phyloP scores from a whole-genome alignment of 2,888 invertebrate species.

The Athetis lepigone region DNA sequence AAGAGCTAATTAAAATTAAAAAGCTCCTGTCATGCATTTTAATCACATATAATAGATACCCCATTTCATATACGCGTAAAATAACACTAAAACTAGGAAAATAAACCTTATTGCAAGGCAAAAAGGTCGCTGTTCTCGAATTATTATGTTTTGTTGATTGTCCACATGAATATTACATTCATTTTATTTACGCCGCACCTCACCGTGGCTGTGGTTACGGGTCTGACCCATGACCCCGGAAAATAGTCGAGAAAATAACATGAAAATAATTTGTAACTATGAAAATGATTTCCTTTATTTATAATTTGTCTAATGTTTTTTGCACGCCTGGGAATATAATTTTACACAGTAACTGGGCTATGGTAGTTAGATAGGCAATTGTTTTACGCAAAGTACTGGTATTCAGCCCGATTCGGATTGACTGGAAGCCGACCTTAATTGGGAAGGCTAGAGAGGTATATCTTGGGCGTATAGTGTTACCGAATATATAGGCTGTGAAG shows the following conservation, averaged over 20 bases:
- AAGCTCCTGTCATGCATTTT: neutral
- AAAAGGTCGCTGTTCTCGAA: neutral
- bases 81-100: neutral
- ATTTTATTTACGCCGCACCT: slow-evolving; percentile 7
- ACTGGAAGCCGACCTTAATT: too few species aligned
- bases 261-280: slow-evolving; percentile 12
- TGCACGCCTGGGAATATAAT: too few species aligned
- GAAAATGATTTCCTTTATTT: too few species aligned
- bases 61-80: neutral
- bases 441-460: too few species aligned
- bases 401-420: too few species aligned
- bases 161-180: slow-evolving; percentile 1
- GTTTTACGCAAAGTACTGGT: too few species aligned
- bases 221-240: slow-evolving; percentile 35
- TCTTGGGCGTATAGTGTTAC: too few species aligned
- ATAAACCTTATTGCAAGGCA: neutral
- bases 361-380: too few species aligned
- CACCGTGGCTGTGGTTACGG: slow-evolving; percentile 11
- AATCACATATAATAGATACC: neutral
- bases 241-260: slow-evolving; percentile 33
- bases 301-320: too few species aligned
- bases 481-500: too few species aligned
- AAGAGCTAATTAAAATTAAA: slow-evolving; percentile 5
- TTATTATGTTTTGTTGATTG: neutral
- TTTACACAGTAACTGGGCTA: too few species aligned